A percentile compares a stretch with the other conserved stretches of the same genome.
Conservation (phyloP, 2,113 vertebrate genomes). For the Austrofundulus limnaeus region DNA sequence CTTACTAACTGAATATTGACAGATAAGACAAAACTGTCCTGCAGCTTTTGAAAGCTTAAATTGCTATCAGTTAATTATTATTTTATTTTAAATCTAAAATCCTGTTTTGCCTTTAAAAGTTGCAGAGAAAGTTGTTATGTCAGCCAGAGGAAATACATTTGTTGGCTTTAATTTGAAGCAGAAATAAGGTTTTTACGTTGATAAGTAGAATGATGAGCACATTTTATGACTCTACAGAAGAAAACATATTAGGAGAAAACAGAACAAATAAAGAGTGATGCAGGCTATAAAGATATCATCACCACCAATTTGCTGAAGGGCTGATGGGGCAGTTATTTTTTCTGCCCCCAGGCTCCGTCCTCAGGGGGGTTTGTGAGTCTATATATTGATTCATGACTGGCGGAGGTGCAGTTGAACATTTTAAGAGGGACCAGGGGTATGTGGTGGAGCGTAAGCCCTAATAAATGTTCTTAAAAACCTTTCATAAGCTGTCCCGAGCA, state of each 20-base stretch:
- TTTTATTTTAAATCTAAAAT: background rate
- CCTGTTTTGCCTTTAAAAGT: background rate
- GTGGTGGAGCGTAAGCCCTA: constrained; percentile 46
- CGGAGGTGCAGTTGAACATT: constrained; percentile 45
- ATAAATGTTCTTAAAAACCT: constrained; percentile 68
- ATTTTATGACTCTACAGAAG: background rate
- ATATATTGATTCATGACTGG: constrained; percentile 63
- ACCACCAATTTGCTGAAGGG: constrained; percentile 4
- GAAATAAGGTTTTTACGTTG: background rate
- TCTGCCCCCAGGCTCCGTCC: constrained; percentile 48
- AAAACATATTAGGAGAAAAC: background rate
- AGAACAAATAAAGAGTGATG: background rate
- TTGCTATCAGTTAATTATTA: background rate
- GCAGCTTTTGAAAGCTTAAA: background rate
- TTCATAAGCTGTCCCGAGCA: constrained; percentile 52
- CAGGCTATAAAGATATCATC: constrained; percentile 1
- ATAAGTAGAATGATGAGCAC: background rate
- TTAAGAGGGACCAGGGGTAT: constrained; percentile 51
- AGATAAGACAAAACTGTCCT: background rate
- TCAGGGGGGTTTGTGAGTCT: constrained; percentile 34
- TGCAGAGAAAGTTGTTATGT: background rate
- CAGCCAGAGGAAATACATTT: background rate
- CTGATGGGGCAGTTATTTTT: constrained; percentile 40
- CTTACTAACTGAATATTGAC: background rate
- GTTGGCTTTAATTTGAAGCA: background rate